Evolutionary conservation across 2,888 invertebrate species (phyloP), one percentile per base, ranked within the genome.

Genomic region (Agrochola lota): DNA sequence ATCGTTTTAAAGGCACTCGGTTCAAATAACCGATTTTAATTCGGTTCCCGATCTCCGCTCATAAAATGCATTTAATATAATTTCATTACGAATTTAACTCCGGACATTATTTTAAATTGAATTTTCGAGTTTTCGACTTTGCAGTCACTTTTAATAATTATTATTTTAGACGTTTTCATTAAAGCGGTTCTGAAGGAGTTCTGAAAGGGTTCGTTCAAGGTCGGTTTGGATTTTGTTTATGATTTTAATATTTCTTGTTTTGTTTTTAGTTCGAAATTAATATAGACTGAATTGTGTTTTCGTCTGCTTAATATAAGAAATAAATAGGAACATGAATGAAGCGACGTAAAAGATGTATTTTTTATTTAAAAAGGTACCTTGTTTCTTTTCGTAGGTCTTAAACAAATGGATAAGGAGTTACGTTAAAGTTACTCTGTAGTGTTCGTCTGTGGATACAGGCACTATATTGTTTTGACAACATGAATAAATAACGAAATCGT

Each of bases 31-130:
- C 20, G 78, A 78, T 83, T 82, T 85, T 85, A 87, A 87, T 87
- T 87, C 80, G 66, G 69, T 74, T 69, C 26, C 43, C 64, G 72
- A 66, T 64, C 30, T 76, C 23, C 60, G 72, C 72, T 69, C 83
- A 40, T 79, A 72, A 78, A 87, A 84, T 88, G 87, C 87, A 87
- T 87, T 87, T 78, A 80, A 88, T 77, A 82, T 87, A 84, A 87
- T 85, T 84, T 79, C 0, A 88, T 87, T 81, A 87, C 49, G 60
- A 74, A 66, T 68, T 77, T 81, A 81, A 87, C 72, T 76, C 74
- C 4, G 11, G 26, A 49, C 69, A 71, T 87, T 80, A 88, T 79
- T 84, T 71, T 67, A 67, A 75, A 81, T 79, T 64, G 75, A 80
- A 76, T 80, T 80, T 70, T 77, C 68, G 43, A 68, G 69, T 79